These are phyloP conservation scores for Delphinus delphis DNA, from an alignment of 2,113 vertebrate genomes.

Conservation along the genomic window DNA sequence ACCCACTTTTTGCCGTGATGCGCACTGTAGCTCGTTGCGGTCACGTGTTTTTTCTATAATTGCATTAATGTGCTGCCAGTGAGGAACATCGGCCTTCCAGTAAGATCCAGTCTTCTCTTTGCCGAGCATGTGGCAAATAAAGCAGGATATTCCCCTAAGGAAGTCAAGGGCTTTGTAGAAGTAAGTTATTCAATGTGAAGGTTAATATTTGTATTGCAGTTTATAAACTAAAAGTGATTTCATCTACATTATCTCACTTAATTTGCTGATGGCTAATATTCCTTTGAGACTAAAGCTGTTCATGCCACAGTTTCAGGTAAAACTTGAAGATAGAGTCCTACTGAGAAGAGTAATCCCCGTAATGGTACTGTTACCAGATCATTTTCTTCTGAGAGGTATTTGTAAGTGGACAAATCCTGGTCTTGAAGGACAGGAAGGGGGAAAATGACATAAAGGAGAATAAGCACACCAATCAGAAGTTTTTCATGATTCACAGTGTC, in stretches of 20 bases:
- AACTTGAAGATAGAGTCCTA: background rate
- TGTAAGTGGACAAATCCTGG: background rate
- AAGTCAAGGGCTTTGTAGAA: background rate
- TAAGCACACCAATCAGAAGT: background rate
- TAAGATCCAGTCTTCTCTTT: background rate
- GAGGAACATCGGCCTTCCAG: background rate
- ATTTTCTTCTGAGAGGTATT: background rate
- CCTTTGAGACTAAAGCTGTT: conserved; percentile 45
- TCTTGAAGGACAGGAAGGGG: background rate
- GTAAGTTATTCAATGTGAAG: conserved; percentile 25
- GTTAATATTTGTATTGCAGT: conserved; percentile 47
- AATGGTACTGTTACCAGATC: background rate
- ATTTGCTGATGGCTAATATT: conserved; percentile 53
- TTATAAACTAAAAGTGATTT: conserved; percentile 57
- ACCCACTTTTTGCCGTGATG: background rate
- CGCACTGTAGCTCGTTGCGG: background rate
- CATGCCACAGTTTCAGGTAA: conserved; percentile 24
- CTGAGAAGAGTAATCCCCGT: conserved; percentile 21
- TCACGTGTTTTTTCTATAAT: background rate
- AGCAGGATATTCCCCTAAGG: background rate
- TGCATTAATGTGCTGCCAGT: background rate
- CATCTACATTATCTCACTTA: conserved; percentile 46
- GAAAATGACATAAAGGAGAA: background rate
- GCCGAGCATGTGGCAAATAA: background rate
- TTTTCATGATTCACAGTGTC: background rate